Base-by-base conservation (phyloP, 2,113 vertebrate species). In the Anarrhichthys ocellatus region DNA sequence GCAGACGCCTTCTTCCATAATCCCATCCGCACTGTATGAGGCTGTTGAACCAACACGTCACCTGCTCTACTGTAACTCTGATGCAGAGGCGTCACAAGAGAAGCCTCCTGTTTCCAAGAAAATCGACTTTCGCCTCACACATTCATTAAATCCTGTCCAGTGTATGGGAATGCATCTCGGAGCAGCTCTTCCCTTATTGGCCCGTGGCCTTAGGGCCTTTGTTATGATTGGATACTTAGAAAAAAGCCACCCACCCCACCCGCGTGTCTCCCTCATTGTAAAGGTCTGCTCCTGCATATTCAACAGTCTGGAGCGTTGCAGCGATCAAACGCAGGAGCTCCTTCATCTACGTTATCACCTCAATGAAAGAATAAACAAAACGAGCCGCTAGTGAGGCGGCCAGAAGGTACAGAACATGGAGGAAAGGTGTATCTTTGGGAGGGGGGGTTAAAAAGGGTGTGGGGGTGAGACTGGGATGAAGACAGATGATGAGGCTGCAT, bases 401-500 rank as follows among this genome's bases (percentile, higher is more conserved):
- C n/a, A 11, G 11, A 32, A 27, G 14, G 20, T 24, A 65, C 40
- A 74, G 15, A 61, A 61, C 10, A 38, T 56, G 58, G 76, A 52
- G 24, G 20, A 36, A 64, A 50, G 59, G 80, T 48, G 81, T 66
- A 64, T 71, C 34, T 74, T 72, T 32, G 20, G 61, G 38, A 18
- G 72, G 50, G 72, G 59, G 69, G 63, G 58, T 38, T 73, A 73
- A 9, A 44, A 14, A 77, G 42, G 84, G 76, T 48, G 5, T 40
- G 78, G 78, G 32, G 38, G 36, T 68, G 84, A 78, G 63, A 77
- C 34, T 22, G 79, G 86, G 88, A 93, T 92, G 86, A 90, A 93
- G 93, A 93, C 86, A 85, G 84, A 92, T 92, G 86, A 91, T 93
- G 87, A 91, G 83, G 87, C 90, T 92, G 88, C 86, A 91, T 80